Evolutionary conservation across 2,888 invertebrate genomes (phyloP), one percentile per base, ranked within the genome.

Genomic region (Sisyra nigra): DNA sequence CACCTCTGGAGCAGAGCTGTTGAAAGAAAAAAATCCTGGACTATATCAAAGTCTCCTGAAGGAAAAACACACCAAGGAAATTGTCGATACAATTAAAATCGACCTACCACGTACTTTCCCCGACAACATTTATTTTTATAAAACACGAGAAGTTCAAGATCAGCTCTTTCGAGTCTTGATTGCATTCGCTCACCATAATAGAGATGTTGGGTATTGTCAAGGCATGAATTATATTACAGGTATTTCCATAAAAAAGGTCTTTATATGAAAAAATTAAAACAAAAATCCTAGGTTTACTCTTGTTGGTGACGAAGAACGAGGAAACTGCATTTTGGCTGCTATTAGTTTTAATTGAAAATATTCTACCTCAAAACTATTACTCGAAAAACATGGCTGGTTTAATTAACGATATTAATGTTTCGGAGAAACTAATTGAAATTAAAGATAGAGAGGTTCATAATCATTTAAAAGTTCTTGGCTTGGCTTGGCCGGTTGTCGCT

Each of bases 21-120:
- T 79, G 57, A 74, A 68, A 62, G 71, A 72, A 45, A 71, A 74
- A 51, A 67, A 65, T 33, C 72, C 76, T n/a, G 69, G 75, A 55
- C 63, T 80, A 2, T 85, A 81, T 58, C 69, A 70, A 46, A 73
- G 74, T 54, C 67, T 91, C 53, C 62, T 85, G 48, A 72, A 73
- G 51, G 71, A 73, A 41, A 74, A 79, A 18, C 76, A 75, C 57
- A 80, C 84, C 53, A 72, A 77, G 52, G 75, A 72, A 52, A 66
- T 84, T 18, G 75, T 80, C 42, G 89, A 92, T 55, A 71, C 80
- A 45, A 89, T 93, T 44, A 77, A 80, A 63, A 84, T 87, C 48
- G 93, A 93, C 69, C 67, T 93, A 53, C 91, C 89, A 48, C 70
- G 94, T 48, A 94, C 93, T 47, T 94, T 92, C 67, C 93, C 93